Evolutionary conservation across 2,888 invertebrate species (phyloP).

Genomic region (Luffia ferchaultella): DNA sequence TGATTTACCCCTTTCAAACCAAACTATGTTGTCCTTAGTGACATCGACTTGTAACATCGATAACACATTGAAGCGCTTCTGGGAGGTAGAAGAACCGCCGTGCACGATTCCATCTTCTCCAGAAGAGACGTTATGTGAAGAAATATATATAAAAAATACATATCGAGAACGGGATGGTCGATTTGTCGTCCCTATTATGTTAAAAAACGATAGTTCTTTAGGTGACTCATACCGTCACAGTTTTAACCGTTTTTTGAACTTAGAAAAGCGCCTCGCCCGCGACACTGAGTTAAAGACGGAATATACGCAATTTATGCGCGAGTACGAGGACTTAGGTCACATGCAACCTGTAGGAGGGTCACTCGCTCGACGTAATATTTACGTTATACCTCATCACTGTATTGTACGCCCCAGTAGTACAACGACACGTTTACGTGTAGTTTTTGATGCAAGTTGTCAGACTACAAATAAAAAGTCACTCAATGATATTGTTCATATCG

Average conservation of each 20-base stretch:
- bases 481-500: slow-evolving; percentile 18
- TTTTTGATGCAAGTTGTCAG: slow-evolving; percentile 6
- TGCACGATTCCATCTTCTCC: not conserved
- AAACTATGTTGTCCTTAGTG: not conserved
- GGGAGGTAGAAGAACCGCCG: slow-evolving; percentile 11
- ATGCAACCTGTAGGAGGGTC: slow-evolving; percentile 2
- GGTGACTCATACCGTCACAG: not conserved
- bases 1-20: not conserved
- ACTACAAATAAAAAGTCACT: slow-evolving; percentile 13
- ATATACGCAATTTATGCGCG: slow-evolving; percentile 6
- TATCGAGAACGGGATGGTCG: slow-evolving; percentile 4
- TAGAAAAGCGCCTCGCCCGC: not conserved
- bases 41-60: slow-evolving; percentile 3
- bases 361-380: slow-evolving; percentile 1
- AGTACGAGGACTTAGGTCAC: slow-evolving; percentile 8
- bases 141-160: slow-evolving; percentile 1
- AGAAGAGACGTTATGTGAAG: slow-evolving; percentile 6
- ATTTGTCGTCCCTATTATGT: slow-evolving; percentile 7
- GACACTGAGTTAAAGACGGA: not conserved
- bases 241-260: not conserved
- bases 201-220: slow-evolving; percentile 1
- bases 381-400: slow-evolving; percentile 10
- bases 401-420: slow-evolving; percentile 5
- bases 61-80: slow-evolving; percentile 10
- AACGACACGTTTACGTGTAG: slow-evolving; percentile 8